Evolutionary conservation across 92 coral and sea anemone species (phyloP).

Genomic region (Porites evermanni): DNA sequence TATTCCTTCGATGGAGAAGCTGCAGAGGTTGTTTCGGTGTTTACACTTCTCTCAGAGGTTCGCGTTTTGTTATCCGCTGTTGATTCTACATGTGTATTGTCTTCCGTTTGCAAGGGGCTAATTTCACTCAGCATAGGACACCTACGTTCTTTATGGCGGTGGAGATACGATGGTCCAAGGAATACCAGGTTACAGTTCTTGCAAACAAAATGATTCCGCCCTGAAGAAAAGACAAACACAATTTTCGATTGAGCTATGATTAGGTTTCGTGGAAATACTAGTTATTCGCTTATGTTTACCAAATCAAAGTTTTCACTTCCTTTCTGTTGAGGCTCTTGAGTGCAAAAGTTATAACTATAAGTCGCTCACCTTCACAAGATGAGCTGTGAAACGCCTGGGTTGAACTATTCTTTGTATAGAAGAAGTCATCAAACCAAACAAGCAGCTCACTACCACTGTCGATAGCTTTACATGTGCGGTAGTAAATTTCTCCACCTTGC

Average conservation of each 20-base stretch:
- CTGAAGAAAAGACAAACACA: background rate
- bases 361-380: background rate
- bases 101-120: too few relatives aligned
- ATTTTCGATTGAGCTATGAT: background rate
- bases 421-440: slow-evolving; percentile 13
- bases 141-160: background rate
- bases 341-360: too few relatives aligned
- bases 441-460: slow-evolving; percentile 5
- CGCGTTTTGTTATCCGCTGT: background rate
- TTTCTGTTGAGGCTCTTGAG: too few relatives aligned
- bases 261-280: too few relatives aligned
- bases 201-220: background rate
- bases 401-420: background rate
- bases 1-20: background rate
- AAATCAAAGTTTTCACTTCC: background rate
- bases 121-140: too few relatives aligned
- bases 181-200: background rate
- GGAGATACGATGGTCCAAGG: slow-evolving; percentile 9
- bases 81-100: background rate
- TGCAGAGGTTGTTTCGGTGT: background rate
- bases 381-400: background rate
- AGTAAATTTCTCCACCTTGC: slow-evolving; percentile 13
- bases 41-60: background rate
- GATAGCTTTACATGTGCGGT: slow-evolving; percentile 3
- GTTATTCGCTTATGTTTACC: too few relatives aligned